Evolutionary conservation across 2,797 vertebrate genomes (phyloP).

Genomic region (Rhinophrynus dorsalis): DNA sequence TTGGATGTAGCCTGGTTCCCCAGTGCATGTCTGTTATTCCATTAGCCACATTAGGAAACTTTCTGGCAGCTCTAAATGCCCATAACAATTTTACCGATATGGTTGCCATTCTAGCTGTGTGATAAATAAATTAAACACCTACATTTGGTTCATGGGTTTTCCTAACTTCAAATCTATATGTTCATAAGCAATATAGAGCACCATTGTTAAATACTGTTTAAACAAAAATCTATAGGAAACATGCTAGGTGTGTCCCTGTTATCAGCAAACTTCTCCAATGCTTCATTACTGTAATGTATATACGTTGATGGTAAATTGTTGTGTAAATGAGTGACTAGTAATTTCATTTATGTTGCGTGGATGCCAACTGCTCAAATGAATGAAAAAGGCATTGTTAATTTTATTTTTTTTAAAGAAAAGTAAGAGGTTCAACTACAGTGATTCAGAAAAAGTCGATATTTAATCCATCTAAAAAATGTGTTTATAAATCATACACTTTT

Average conservation of each 20-base stretch:
- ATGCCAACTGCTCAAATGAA: constrained; percentile 86
- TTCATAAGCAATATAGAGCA: constrained; percentile 99
- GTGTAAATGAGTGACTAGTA: constrained; percentile 86
- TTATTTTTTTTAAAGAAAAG: constrained; percentile 68
- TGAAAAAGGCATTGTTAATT: constrained; percentile 69
- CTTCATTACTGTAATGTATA: constrained; percentile 93
- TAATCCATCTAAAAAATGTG: constrained; percentile 57
- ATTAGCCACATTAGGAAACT: constrained; percentile 95
- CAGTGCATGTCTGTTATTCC: constrained; percentile 93
- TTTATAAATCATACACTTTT: constrained; percentile 62
- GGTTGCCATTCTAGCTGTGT: constrained; percentile 95
- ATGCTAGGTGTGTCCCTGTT: constrained; percentile 87
- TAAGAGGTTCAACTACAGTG: constrained; percentile 73
- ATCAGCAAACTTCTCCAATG: constrained; percentile 88
- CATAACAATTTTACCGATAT: constrained; percentile 90
- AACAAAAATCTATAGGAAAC: constrained; percentile 87
- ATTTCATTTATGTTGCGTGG: constrained; percentile 84
- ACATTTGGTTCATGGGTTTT: constrained; percentile 86
- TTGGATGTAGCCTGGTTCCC: constrained; percentile 87
- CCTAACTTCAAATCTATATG: constrained; percentile 91
- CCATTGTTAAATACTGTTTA: constrained; percentile 94
- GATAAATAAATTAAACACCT: constrained; percentile 88
- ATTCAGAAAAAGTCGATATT: constrained; percentile 66
- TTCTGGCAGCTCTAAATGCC: constrained; percentile 91
- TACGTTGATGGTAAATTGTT: constrained; percentile 89